Conservation (phyloP, 2,888 invertebrate genomes). For the Lycia hirtaria region DNA sequence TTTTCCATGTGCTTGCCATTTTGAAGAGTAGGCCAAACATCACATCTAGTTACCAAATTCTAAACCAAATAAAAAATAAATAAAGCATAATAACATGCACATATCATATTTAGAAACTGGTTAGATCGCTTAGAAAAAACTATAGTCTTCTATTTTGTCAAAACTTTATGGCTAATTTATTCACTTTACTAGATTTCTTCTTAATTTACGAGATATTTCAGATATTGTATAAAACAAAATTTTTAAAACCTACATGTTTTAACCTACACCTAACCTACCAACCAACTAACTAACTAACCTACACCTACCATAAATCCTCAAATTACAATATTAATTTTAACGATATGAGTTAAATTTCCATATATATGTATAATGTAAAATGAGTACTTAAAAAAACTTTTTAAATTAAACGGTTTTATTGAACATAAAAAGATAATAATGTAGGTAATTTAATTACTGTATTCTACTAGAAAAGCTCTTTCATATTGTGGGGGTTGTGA, state of each 20-base stretch:
- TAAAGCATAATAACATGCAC: conserved; percentile 6
- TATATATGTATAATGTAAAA: background rate
- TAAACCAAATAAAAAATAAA: conserved; percentile 27
- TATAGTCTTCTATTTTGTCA: conserved; percentile 17
- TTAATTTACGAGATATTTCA: background rate
- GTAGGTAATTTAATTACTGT: too few species aligned
- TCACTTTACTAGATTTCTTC: conserved; percentile 2
- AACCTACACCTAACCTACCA: too few species aligned
- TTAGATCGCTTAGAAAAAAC: conserved; percentile 13
- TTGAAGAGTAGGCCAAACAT: background rate
- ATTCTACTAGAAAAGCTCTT: too few species aligned
- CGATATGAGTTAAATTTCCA: background rate
- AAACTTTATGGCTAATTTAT: conserved; percentile 17
- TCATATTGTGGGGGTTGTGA: too few species aligned
- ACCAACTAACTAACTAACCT: too few species aligned
- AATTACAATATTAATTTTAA: background rate
- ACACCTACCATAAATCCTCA: too few species aligned
- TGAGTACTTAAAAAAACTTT: too few species aligned
- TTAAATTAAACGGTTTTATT: too few species aligned
- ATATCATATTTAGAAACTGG: conserved; percentile 10
- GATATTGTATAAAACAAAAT: background rate
- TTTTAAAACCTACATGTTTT: too few species aligned
- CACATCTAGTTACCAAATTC: background rate
- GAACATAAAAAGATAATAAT: too few species aligned
- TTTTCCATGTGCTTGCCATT: too few species aligned